These are phyloP conservation scores for Drosophila parvula DNA, from an alignment of 1,140 invertebrate species.

Conservation along the genomic window DNA sequence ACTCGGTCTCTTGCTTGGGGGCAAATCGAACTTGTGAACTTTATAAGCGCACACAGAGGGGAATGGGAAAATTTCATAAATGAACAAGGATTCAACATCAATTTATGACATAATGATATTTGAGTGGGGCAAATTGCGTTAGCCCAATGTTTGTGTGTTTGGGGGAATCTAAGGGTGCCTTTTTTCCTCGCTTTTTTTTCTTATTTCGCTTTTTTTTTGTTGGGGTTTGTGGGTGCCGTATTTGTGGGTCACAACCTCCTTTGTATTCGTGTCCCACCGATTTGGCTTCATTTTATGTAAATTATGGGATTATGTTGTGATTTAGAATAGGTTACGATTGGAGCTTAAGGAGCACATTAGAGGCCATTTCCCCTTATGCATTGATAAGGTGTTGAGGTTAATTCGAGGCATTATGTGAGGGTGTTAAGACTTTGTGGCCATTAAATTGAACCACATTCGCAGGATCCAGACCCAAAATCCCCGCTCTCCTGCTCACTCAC, in stretches of 20 bases:
- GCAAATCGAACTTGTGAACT: conserved; percentile 57
- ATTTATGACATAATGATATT: conserved; percentile 80
- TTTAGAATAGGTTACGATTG: conserved; percentile 73
- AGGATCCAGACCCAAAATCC: not conserved
- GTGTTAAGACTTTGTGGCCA: conserved; percentile 12
- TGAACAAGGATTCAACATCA: conserved; percentile 78
- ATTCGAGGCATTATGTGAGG: conserved; percentile 16
- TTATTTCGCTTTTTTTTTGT: not conserved
- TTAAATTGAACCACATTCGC: conserved; percentile 38
- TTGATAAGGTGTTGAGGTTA: conserved; percentile 61
- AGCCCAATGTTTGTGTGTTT: conserved; percentile 38
- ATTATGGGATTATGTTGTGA: conserved; percentile 80
- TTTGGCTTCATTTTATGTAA: conserved; percentile 77
- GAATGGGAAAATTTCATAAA: conserved; percentile 79
- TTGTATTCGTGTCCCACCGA: conserved; percentile 47
- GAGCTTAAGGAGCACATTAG: conserved; percentile 53
- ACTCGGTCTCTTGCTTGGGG: conserved; percentile 8
- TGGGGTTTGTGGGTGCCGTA: conserved; percentile 8
- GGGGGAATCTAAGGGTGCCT: conserved; percentile 9
- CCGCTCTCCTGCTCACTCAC: conserved; percentile 24
- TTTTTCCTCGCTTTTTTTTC: not conserved
- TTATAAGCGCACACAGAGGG: conserved; percentile 27
- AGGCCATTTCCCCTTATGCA: conserved; percentile 26
- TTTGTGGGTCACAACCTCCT: conserved; percentile 55
- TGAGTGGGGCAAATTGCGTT: conserved; percentile 62